phyloP scores from a whole-genome alignment of 2,113 vertebrate genomes.

The Ptyas mucosa region DNA sequence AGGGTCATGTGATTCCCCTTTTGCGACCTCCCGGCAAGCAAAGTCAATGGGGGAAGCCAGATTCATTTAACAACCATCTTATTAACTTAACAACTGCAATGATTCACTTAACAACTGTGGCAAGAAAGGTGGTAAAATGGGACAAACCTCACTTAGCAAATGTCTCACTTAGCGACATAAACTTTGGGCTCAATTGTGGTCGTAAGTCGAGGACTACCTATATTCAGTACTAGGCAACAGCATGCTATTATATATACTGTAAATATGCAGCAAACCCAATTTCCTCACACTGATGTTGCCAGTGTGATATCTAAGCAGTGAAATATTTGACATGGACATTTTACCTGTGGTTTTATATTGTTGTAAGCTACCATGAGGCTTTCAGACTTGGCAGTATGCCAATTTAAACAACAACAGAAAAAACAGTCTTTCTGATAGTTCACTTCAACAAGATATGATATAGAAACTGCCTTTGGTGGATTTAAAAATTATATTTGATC shows the following conservation, averaged over 20 bases:
- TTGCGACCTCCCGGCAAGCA: background rate
- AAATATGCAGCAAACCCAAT: background rate
- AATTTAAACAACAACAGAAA: background rate
- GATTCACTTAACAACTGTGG: background rate
- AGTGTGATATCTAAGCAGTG: background rate
- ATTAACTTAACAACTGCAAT: background rate
- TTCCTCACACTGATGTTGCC: background rate
- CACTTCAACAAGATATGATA: background rate
- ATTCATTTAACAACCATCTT: background rate
- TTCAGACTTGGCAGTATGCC: background rate
- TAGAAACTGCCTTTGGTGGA: background rate
- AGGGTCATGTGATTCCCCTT: background rate
- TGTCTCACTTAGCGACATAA: background rate
- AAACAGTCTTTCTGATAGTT: background rate
- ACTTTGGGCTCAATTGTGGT: background rate
- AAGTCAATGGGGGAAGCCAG: background rate
- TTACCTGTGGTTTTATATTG: background rate
- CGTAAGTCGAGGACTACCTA: background rate
- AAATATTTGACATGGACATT: background rate
- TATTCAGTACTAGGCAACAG: background rate
- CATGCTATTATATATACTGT: background rate
- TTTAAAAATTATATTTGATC: background rate
- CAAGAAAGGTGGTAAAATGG: background rate
- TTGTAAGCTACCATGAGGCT: background rate
- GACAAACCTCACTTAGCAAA: background rate